Evolutionary conservation across 2,888 invertebrate species (phyloP), one percentile per base, ranked within the genome.

Genomic region (Conistra vaccinii): DNA sequence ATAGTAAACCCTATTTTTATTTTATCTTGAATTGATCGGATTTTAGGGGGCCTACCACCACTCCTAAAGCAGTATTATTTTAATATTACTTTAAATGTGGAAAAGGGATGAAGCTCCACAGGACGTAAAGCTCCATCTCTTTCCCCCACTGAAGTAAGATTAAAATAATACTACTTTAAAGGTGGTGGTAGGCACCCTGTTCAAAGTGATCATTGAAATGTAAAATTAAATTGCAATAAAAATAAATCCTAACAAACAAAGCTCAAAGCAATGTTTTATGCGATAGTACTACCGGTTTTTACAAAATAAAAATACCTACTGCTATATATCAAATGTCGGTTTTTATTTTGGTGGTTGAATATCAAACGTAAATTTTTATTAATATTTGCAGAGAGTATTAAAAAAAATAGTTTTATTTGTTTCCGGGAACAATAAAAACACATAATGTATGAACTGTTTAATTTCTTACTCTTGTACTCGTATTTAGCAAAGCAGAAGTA

Each of bases 321-420:
- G n/a, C 26, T 69, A n/a, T n/a, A 10, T 67, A 29, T 55, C 57
- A 74, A 67, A 66, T 39, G 57, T 10, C 17, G 20, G n/a, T 67
- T 61, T 66, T 71, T 55, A 60, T 60, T 55, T 29, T 75, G 14
- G 26, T 68, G 26, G 26, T 68, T 61, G 53, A 29, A 58, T 74
- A 39, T 68, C 20, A 74, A 68, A 74, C 39, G 29, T 45, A 23
- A 55, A 7, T 45, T 57, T 68, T 60, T 60, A 65, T 68, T 67
- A 3, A 3, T 55, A 71, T 69, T 62, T 63, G n/a, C n/a, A 67
- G 29, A 42, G 29, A 53, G 26, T 29, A 39, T 29, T 68, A 68
- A 17, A 58, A 78, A 80, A 69, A 48, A 42, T 39, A 10, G 35
- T 68, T 69, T 62, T 68, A 71, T 75, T 57, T 53, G 51, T 69